These are phyloP conservation scores for Cherax destructor DNA, from an alignment of 1,140 invertebrate genomes.

Conservation along the genomic window DNA sequence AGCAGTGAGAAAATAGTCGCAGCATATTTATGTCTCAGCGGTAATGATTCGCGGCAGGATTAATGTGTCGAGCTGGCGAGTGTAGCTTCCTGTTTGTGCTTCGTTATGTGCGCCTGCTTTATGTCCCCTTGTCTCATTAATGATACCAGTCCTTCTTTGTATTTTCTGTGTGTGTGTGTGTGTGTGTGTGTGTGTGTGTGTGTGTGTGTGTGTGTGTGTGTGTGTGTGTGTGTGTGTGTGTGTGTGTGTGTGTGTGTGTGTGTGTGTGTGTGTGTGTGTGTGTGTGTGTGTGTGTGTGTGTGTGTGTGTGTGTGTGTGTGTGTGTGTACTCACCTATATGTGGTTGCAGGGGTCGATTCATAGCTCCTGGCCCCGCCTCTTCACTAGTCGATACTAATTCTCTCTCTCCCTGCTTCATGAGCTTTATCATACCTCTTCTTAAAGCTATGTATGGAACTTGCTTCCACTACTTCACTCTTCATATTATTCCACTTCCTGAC, in stretches of 20 bases:
- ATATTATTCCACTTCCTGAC: too few species aligned
- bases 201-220: neutral
- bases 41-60: neutral
- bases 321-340: too few species aligned
- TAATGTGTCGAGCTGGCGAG: neutral
- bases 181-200: conserved; percentile 17
- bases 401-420: too few species aligned
- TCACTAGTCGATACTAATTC: neutral
- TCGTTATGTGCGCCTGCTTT: neutral
- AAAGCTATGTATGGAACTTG: too few species aligned
- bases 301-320: neutral
- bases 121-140: neutral
- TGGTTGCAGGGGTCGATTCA: too few species aligned
- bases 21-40: neutral
- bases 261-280: too few species aligned
- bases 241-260: too few species aligned
- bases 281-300: too few species aligned
- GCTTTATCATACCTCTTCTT: too few species aligned
- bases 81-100: neutral
- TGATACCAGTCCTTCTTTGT: neutral
- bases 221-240: too few species aligned
- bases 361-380: too few species aligned
- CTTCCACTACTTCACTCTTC: too few species aligned
- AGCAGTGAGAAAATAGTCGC: neutral
- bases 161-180: neutral